Evolutionary conservation across 1,140 invertebrate species (phyloP), one percentile per base, ranked within the genome.

Genomic region (Drosophila lacteicornis): DNA sequence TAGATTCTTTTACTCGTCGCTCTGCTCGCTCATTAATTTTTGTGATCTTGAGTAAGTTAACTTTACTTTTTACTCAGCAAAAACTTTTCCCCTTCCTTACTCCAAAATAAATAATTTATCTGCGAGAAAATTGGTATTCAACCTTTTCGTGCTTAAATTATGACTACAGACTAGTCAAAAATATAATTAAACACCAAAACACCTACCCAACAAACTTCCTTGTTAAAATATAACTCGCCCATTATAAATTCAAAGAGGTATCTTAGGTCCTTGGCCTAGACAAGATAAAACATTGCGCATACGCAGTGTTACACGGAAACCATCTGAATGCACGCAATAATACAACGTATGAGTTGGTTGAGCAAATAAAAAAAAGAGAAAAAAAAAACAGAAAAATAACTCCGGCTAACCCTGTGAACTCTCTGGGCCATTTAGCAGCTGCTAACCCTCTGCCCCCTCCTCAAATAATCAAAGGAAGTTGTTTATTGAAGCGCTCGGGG

Each of bases 391-490:
- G 25, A 50, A 36, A 53, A 36, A 47, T 33, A 27, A 22, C 27
- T 36, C 40, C 8, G 38, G 22, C 30, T 75, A 68, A 56, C 62
- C 75, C 57, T 67, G 49, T 74, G 61, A 80, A 73, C 61, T 80
- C 81, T 76, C 53, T 53, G 56, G 47, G 42, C 79, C 71, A 81
- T 80, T 80, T 70, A 76, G 65, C 79, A 80, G 79, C 79, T 80
- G 79, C 46, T 56, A 38, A 60, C 51, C 53, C 36, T 19, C 36
- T 25, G 2, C n/a, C 15, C 38, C 27, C 12, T 50, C 15, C 22
- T 13, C 30, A 49, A 79, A 79, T 79, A 82, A 79, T 79, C 80
- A 75, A 79, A 59, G 80, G 65, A 66, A 76, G 61, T 80, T 80
- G 66, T 80, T 70, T 80, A 77, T 81, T 76, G 46, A 55, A 51